phyloP scores from a whole-genome alignment of 2,888 invertebrate genomes.

The Neocrepidodera transversa region DNA sequence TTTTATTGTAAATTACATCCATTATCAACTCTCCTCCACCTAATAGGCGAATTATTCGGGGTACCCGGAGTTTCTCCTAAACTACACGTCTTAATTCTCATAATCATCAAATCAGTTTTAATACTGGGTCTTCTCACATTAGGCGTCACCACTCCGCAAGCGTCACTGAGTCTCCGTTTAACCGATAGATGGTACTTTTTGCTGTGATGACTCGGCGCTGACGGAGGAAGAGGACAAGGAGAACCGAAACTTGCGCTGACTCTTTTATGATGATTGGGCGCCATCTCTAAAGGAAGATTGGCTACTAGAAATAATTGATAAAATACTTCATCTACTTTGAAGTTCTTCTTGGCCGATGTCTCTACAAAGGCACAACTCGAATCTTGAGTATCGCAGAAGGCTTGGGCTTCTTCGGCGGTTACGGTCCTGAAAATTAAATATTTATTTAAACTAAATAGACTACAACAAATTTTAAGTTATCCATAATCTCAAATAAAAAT shows the following conservation, averaged over 20 bases:
- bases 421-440: conserved; percentile 69
- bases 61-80: conserved; percentile 71
- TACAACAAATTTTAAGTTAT: too few species aligned
- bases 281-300: conserved; percentile 87
- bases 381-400: conserved; percentile 80
- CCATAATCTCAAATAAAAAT: too few species aligned
- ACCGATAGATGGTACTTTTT: conserved; percentile 82
- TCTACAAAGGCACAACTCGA: conserved; percentile 81
- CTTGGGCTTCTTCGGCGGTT: conserved; percentile 76
- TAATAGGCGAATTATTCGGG: conserved; percentile 62
- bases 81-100: conserved; percentile 83
- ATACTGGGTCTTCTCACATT: conserved; percentile 88
- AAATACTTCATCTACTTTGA: conserved; percentile 83
- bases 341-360: conserved; percentile 83
- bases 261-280: conserved; percentile 84
- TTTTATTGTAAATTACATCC: conserved; percentile 51
- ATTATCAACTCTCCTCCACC: conserved; percentile 51
- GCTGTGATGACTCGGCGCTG: conserved; percentile 69
- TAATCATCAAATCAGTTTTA: conserved; percentile 86
- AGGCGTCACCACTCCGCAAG: conserved; percentile 88
- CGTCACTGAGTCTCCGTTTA: conserved; percentile 82
- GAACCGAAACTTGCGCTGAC: conserved; percentile 79
- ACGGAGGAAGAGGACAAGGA: conserved; percentile 75
- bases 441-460: too few species aligned
- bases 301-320: conserved; percentile 84